Evolutionary conservation across 2,797 vertebrate species (phyloP).

Genomic region (Muscicapa striata): DNA sequence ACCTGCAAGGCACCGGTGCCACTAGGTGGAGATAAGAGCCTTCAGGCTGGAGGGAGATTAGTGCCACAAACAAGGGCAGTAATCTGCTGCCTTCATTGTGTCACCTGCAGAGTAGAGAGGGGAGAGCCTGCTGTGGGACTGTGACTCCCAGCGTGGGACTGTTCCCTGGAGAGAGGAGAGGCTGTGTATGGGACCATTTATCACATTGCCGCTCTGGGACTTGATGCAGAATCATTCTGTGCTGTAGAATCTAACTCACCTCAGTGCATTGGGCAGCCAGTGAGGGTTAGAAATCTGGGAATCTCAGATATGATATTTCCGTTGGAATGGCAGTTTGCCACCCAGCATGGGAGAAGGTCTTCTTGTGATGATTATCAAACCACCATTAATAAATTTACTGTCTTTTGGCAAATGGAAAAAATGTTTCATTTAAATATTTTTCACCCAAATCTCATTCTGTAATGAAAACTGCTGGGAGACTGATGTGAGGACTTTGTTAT

Average conservation of each 20-base stretch:
- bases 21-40: slow-evolving; percentile 24
- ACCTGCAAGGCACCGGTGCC: not conserved
- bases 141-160: not conserved
- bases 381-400: not conserved
- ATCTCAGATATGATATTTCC: not conserved
- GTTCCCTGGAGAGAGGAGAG: not conserved
- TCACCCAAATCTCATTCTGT: not conserved
- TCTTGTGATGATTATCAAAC: not conserved
- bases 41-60: rapidly evolving
- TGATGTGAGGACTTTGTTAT: not conserved
- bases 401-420: not conserved
- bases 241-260: not conserved
- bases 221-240: not conserved
- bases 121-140: not conserved
- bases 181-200: not conserved
- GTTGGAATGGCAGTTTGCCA: no score
- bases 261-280: not conserved
- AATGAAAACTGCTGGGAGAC: not conserved
- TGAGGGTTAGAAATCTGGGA: not conserved
- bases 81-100: not conserved
- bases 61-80: not conserved
- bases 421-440: not conserved
- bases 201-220: not conserved
- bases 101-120: not conserved
- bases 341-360: not conserved